These are phyloP conservation scores for Trachops cirrhosus DNA, from an alignment of 2,797 vertebrate genomes.

Conservation along the genomic window DNA sequence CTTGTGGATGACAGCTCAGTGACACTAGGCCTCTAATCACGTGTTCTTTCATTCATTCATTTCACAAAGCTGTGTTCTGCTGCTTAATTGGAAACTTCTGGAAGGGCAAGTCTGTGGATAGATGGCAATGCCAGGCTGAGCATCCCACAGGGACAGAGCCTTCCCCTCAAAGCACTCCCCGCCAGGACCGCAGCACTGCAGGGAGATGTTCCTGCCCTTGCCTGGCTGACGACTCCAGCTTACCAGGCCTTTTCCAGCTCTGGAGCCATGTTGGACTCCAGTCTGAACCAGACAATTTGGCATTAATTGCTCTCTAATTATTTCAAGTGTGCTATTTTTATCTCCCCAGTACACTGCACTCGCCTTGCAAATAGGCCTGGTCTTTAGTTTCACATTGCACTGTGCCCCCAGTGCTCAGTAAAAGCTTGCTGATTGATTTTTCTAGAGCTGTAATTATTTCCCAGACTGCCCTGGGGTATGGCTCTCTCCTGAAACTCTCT, in stretches of 20 bases:
- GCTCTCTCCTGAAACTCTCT: background rate
- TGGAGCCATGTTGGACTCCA: background rate
- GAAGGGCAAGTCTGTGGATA: background rate
- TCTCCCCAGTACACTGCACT: background rate
- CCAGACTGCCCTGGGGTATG: background rate
- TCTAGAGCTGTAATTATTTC: slow-evolving; percentile 37
- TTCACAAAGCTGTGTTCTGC: background rate
- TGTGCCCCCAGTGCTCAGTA: background rate
- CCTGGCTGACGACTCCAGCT: background rate
- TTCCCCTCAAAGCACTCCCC: background rate
- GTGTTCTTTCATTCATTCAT: background rate
- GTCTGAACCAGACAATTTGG: slow-evolving; percentile 20
- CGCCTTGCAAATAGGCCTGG: background rate
- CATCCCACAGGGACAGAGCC: background rate
- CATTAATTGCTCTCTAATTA: slow-evolving; percentile 65
- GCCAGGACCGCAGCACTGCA: background rate
- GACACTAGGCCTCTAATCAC: background rate
- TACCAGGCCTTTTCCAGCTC: background rate
- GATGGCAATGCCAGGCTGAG: background rate
- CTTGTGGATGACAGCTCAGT: background rate
- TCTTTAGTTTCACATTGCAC: background rate
- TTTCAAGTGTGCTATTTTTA: slow-evolving; percentile 60
- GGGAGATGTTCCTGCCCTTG: background rate
- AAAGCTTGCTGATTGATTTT: slow-evolving; percentile 44
- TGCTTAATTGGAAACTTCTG: background rate